A percentile compares a stretch with the other conserved stretches of the same genome.
These are phyloP conservation scores for Melipona beecheii DNA, from an alignment of 2,888 invertebrate genomes.

Conservation along the genomic window DNA sequence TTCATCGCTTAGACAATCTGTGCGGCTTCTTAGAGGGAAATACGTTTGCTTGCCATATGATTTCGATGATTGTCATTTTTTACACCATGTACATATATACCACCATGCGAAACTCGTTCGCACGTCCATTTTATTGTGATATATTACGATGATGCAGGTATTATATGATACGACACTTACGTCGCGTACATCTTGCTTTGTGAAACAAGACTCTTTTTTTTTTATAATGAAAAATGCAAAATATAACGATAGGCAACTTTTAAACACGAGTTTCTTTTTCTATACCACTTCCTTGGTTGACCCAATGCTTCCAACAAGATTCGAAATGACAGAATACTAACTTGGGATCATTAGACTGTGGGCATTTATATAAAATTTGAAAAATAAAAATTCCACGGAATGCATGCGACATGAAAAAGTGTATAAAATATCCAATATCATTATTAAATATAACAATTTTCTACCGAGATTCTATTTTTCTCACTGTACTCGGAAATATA, in stretches of 20 bases:
- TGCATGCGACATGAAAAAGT: no score
- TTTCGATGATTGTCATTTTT: constrained; percentile 54
- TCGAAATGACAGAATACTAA: background rate
- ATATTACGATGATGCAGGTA: constrained; percentile 55
- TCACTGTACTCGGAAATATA: no score
- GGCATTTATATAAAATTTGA: no score
- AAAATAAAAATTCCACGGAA: no score
- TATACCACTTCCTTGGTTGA: background rate
- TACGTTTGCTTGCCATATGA: constrained; percentile 60
- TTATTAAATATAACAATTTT: no score
- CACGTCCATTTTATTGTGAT: constrained; percentile 77
- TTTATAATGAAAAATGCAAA: constrained; percentile 65
- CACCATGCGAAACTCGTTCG: constrained; percentile 59
- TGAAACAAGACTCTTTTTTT: constrained; percentile 66
- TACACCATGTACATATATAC: constrained; percentile 61
- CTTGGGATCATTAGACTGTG: no score
- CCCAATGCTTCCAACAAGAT: background rate
- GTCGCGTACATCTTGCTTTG: constrained; percentile 58
- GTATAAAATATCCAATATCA: no score
- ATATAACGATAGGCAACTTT: constrained; percentile 56
- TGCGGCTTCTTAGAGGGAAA: constrained; percentile 39
- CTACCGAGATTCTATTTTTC: no score
- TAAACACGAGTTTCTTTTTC: background rate
- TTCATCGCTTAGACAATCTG: constrained; percentile 35
- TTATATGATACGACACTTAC: constrained; percentile 51